A percentile compares a stretch with the other conserved stretches of the same genome.
Evolutionary conservation across 2,113 vertebrate genomes (phyloP).

Genomic region (Sardina pilchardus): DNA sequence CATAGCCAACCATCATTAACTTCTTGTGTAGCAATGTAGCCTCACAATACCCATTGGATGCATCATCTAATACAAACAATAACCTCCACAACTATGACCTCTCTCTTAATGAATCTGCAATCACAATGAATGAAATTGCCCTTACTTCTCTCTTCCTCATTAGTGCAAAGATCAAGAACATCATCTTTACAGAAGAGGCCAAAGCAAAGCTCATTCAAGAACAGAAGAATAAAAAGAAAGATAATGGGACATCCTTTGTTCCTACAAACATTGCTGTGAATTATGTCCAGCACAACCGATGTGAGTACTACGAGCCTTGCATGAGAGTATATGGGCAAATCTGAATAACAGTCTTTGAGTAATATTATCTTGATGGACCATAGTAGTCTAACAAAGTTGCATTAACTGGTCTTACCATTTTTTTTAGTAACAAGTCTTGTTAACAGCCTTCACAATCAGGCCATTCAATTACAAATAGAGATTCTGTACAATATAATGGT

Average conservation of each 20-base stretch:
- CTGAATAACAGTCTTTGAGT: neutral
- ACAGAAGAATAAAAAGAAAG: slow-evolving; percentile 97
- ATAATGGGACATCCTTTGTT: slow-evolving; percentile 92
- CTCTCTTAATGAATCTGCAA: neutral
- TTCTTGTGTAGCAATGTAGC: neutral
- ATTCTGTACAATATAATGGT: neutral
- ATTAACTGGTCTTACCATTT: neutral
- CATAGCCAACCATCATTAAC: neutral
- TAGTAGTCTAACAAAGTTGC: neutral
- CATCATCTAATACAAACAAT: neutral
- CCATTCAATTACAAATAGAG: too few species aligned
- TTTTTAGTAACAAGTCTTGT: too few species aligned
- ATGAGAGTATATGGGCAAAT: neutral
- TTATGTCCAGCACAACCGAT: slow-evolving; percentile 97
- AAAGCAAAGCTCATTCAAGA: slow-evolving; percentile 93
- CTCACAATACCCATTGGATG: neutral
- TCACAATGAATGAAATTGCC: too few species aligned
- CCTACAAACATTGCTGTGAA: slow-evolving; percentile 98
- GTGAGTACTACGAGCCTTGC: slow-evolving; percentile 72
- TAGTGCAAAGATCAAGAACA: slow-evolving; percentile 98
- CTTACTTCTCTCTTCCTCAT: neutral
- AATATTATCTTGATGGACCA: neutral
- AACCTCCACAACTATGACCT: neutral
- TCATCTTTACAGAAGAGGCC: slow-evolving; percentile 93
- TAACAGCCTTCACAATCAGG: neutral